Evolutionary conservation across 2,888 invertebrate genomes (phyloP).

Genomic region (Ypsolopha scabrella): DNA sequence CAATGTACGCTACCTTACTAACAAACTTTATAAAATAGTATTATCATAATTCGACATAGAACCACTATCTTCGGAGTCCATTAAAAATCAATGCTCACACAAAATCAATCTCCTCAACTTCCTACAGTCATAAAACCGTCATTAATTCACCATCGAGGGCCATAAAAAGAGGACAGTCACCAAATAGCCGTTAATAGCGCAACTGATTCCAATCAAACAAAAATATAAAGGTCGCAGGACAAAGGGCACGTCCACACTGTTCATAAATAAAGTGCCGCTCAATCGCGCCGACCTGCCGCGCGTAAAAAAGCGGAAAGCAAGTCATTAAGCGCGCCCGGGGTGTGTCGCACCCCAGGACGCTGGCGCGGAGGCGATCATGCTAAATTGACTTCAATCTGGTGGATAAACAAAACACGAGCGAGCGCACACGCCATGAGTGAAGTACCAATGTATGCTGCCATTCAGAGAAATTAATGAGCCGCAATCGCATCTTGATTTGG

Average conservation of each 20-base stretch:
- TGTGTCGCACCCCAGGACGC: slow-evolving; percentile 24
- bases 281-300: slow-evolving; percentile 44
- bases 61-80: not conserved
- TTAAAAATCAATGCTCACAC: not conserved
- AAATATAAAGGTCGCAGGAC: slow-evolving; percentile 25
- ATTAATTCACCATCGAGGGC: slow-evolving; percentile 8
- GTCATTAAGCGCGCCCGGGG: slow-evolving; percentile 10
- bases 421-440: slow-evolving; percentile 26
- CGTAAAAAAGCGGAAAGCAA: slow-evolving; percentile 42
- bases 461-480: slow-evolving; percentile 42
- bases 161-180: slow-evolving; percentile 18
- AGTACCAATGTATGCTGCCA: not conserved
- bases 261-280: slow-evolving; percentile 4
- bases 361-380: slow-evolving; percentile 37
- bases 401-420: slow-evolving; percentile 49
- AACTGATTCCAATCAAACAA: slow-evolving; percentile 46
- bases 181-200: slow-evolving; percentile 22
- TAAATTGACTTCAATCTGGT: slow-evolving; percentile 52
- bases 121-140: not conserved
- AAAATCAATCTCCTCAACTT: not conserved
- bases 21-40: too few species aligned
- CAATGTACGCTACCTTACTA: too few species aligned
- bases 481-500: slow-evolving; percentile 56
- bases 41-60: not conserved
- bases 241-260: slow-evolving; percentile 37